Percentiles rank a stretch among this genome's conserved stretches.
phyloP scores from a whole-genome alignment of 1,140 invertebrate genomes.

The Hylaeus volcanicus region DNA sequence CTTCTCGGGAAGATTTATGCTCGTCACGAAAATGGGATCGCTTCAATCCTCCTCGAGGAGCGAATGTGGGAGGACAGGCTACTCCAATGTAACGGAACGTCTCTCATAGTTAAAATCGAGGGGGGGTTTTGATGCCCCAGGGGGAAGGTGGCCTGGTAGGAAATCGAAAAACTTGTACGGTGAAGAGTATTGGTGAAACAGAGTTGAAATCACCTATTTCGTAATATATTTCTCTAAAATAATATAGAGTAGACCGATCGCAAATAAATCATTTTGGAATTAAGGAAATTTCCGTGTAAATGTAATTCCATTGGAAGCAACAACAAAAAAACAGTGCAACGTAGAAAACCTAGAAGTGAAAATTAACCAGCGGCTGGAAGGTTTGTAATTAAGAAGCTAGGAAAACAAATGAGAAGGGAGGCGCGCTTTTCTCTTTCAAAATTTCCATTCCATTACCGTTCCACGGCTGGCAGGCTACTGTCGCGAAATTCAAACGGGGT shows the following conservation, averaged over 20 bases:
- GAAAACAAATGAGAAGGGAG: slow-evolving; percentile 16
- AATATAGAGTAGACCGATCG: too few relatives aligned
- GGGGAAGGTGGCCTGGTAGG: too few relatives aligned
- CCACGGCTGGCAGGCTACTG: slow-evolving; percentile 30
- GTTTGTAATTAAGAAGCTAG: neutral
- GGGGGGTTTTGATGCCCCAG: neutral
- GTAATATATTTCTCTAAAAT: too few relatives aligned
- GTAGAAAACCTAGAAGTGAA: neutral
- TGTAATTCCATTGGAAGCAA: too few relatives aligned
- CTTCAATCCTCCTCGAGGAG: neutral
- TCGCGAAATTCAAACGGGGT: slow-evolving; percentile 49
- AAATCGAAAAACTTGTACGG: too few relatives aligned
- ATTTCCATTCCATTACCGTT: slow-evolving; percentile 48
- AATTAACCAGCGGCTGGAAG: neutral
- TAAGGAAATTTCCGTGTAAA: too few relatives aligned
- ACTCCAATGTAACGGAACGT: slow-evolving; percentile 13
- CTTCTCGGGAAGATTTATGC: slow-evolving; percentile 31
- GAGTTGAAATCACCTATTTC: too few relatives aligned
- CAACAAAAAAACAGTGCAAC: too few relatives aligned
- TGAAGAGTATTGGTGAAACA: too few relatives aligned
- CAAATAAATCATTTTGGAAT: neutral
- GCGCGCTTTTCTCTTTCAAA: slow-evolving; percentile 11
- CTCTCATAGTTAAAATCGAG: slow-evolving; percentile 7
- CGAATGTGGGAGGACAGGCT: neutral
- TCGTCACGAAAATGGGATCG: slow-evolving; percentile 37